Evolutionary conservation across 2,888 invertebrate species (phyloP).

Genomic region (Lochmaea crataegi): DNA sequence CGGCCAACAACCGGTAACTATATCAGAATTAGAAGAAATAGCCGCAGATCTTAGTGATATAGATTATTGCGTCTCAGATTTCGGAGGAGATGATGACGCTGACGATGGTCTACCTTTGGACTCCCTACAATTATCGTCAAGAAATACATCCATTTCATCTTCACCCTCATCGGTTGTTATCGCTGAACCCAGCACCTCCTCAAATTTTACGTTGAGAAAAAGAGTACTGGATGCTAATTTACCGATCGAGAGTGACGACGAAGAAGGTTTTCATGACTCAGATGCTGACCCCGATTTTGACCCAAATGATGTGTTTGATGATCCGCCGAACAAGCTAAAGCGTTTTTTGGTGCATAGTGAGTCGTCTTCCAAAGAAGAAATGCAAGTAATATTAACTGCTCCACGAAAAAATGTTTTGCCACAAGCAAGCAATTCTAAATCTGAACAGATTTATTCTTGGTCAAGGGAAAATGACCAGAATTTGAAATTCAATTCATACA

Average conservation of each 20-base stretch:
- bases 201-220: not conserved
- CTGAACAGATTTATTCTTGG: not conserved
- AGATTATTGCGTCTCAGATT: conserved; percentile 11
- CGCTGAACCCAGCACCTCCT: not conserved
- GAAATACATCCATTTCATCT: conserved; percentile 1
- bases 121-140: conserved; percentile 5
- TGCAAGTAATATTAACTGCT: not conserved
- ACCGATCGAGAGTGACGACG: not conserved
- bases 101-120: conserved; percentile 8
- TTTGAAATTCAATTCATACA: not conserved
- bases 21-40: not conserved
- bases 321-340: not conserved
- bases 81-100: conserved; percentile 10
- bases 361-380: not conserved
- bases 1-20: not conserved
- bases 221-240: not conserved
- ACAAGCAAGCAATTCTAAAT: no score
- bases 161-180: not conserved
- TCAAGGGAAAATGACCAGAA: not conserved
- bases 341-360: not conserved
- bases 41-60: conserved; percentile 7
- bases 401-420: no score
- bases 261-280: conserved; percentile 4
- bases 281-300: conserved; percentile 6
- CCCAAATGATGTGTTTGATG: not conserved